These are phyloP conservation scores for Drosophila atroscutellata DNA, from an alignment of 2,888 invertebrate genomes.

Conservation along the genomic window DNA sequence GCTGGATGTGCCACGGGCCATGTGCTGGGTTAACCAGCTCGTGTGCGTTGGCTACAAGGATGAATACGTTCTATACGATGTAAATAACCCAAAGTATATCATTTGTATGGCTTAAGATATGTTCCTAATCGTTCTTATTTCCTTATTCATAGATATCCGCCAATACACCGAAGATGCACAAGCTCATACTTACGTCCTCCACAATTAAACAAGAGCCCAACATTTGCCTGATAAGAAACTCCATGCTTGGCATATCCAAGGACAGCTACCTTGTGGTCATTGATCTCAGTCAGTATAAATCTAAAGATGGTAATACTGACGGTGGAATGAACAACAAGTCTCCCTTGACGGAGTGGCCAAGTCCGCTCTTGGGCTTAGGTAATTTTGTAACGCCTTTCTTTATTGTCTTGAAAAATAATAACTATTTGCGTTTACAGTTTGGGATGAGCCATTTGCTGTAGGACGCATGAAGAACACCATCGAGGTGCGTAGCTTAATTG, in stretches of 20 bases:
- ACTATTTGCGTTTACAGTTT: conserved; percentile 85
- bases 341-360: conserved; percentile 78
- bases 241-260: conserved; percentile 92
- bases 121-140: neutral
- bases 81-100: conserved; percentile 83
- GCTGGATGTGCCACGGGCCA: conserved; percentile 91
- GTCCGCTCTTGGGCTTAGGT: conserved; percentile 81
- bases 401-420: neutral
- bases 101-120: neutral
- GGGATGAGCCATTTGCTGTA: conserved; percentile 97
- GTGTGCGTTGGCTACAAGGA: conserved; percentile 94
- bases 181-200: conserved; percentile 94
- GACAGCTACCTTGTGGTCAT: conserved; percentile 95
- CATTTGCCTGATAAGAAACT: conserved; percentile 91
- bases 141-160: conserved; percentile 70
- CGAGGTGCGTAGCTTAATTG: conserved; percentile 94
- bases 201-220: conserved; percentile 92
- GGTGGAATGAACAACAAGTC: conserved; percentile 60
- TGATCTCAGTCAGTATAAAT: conserved; percentile 88
- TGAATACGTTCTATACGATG: conserved; percentile 92
- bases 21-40: conserved; percentile 94
- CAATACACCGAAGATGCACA: conserved; percentile 87
- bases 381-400: conserved; percentile 7
- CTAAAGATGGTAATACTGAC: conserved; percentile 48
- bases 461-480: conserved; percentile 93